phyloP scores from a whole-genome alignment of 2,113 vertebrate genomes.

The Butorides virescens region DNA sequence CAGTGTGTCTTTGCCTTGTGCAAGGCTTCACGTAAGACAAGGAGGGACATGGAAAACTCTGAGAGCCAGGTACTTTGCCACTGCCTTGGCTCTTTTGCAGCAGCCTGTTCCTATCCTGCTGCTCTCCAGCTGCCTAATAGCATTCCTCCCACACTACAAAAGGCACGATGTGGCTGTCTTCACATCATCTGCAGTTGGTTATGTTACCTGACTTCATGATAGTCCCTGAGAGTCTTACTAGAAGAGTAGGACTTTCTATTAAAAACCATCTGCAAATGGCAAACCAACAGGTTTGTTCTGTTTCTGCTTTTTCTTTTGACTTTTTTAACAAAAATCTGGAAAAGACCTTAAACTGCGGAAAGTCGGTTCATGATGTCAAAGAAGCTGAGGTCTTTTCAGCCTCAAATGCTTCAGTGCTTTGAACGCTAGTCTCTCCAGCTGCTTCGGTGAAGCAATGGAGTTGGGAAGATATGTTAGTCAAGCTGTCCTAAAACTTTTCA shows the following conservation, averaged over 20 bases:
- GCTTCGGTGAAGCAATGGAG: background rate
- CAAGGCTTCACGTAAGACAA: background rate
- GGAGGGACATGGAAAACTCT: background rate
- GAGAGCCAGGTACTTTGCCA: background rate
- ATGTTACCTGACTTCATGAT: background rate
- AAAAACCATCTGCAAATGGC: background rate
- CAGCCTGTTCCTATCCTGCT: background rate
- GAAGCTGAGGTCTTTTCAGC: background rate
- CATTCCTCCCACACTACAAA: background rate
- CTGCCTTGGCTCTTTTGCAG: background rate
- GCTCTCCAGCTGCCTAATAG: background rate
- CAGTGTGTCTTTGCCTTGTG: background rate
- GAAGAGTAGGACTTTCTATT: background rate
- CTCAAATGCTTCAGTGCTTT: conserved; percentile 12
- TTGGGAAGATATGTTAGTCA: background rate
- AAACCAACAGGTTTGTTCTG: background rate
- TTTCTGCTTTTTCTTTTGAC: background rate
- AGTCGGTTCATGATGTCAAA: background rate
- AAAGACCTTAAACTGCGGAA: background rate
- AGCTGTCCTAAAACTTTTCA: conserved; percentile 15
- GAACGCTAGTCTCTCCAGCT: background rate
- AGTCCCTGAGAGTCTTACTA: background rate
- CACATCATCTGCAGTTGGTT: background rate
- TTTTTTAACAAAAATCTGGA: background rate
- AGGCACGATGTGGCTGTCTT: background rate